Conservation (phyloP, 2,888 invertebrate genomes). For the Ophion ventricosus region DNA sequence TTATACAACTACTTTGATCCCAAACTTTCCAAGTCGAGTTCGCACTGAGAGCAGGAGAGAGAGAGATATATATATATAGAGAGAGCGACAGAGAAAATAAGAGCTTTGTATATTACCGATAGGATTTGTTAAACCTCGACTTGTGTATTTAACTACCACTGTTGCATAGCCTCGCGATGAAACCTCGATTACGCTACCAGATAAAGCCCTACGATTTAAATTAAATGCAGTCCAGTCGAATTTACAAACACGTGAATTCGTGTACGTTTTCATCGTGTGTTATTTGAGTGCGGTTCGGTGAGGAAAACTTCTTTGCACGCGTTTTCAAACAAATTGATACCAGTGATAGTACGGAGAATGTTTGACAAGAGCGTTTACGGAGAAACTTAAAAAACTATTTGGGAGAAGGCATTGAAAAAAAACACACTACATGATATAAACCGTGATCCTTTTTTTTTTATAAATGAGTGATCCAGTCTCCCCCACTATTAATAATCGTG, state of each 20-base stretch:
- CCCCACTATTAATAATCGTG: no score
- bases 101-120: slow-evolving; percentile 61
- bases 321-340: neutral
- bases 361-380: no score
- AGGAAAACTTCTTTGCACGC: neutral
- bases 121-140: slow-evolving; percentile 57
- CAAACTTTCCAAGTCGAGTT: slow-evolving; percentile 69
- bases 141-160: slow-evolving; percentile 36
- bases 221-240: slow-evolving; percentile 61
- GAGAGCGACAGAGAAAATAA: slow-evolving; percentile 22
- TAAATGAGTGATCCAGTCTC: no score
- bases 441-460: no score
- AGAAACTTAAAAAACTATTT: no score
- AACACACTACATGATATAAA: no score
- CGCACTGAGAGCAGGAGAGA: slow-evolving; percentile 37
- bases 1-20: slow-evolving; percentile 55
- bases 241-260: neutral
- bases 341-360: no score
- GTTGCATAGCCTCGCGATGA: slow-evolving; percentile 43
- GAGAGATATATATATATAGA: no score
- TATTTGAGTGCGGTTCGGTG: neutral
- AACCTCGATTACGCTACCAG: slow-evolving; percentile 64
- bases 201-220: slow-evolving; percentile 66
- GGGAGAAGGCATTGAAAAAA: no score
- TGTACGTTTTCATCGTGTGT: neutral